Evolutionary conservation across 2,888 invertebrate species (phyloP).

Genomic region (Agriopis marginaria): DNA sequence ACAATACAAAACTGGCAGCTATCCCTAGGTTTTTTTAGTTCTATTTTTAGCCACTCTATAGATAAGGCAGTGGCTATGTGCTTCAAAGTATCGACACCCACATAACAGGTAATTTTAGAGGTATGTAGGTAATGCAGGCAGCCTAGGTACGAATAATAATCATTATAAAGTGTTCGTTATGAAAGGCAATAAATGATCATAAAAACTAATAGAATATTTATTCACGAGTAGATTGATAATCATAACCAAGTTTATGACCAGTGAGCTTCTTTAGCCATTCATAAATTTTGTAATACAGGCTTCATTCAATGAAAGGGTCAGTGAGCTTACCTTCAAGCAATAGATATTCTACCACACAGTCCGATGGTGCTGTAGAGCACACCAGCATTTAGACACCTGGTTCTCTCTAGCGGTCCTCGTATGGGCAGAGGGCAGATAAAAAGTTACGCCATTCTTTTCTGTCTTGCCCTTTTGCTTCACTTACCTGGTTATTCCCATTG

Average conservation of each 20-base stretch:
- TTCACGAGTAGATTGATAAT: neutral
- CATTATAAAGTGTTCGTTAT: neutral
- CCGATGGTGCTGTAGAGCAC: too few species aligned
- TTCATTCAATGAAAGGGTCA: too few species aligned
- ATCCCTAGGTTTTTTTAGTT: neutral
- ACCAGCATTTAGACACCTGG: too few species aligned
- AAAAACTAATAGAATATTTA: neutral
- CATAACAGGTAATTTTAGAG: slow-evolving; percentile 9
- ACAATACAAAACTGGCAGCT: neutral
- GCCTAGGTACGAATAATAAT: neutral
- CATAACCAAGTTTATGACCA: neutral
- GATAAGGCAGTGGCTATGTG: neutral
- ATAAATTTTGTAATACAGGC: too few species aligned
- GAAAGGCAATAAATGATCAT: neutral
- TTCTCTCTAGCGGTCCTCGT: too few species aligned
- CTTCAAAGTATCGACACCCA: slow-evolving; percentile 8
- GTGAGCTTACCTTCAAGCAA: too few species aligned
- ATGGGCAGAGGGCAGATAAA: too few species aligned
- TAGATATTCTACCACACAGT: too few species aligned
- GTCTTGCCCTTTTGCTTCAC: too few species aligned
- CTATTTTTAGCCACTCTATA: neutral
- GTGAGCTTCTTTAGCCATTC: neutral
- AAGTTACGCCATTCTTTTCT: too few species aligned
- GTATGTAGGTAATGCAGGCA: slow-evolving; percentile 8
- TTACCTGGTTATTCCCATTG: too few species aligned